A percentile compares a stretch with the other conserved stretches of the same genome.
These are phyloP conservation scores for Eudemis profundana DNA, from an alignment of 2,888 invertebrate genomes.

Conservation along the genomic window DNA sequence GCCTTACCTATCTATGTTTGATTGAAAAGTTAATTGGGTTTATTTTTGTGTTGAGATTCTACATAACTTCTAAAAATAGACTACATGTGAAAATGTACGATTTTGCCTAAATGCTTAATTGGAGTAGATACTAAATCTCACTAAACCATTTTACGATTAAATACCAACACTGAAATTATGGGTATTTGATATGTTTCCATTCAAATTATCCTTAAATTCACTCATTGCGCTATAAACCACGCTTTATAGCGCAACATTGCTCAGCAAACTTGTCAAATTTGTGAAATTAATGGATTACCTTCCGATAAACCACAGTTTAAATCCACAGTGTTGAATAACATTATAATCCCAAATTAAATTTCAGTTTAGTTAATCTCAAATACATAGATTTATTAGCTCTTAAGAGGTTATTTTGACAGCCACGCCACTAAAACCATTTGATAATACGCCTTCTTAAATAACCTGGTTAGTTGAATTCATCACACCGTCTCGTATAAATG, in stretches of 20 bases:
- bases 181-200: constrained; percentile 16
- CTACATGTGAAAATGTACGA: constrained; percentile 1
- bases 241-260: constrained; percentile 20
- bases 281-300: constrained; percentile 4
- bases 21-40: too few relatives aligned
- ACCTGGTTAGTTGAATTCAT: constrained; percentile 20
- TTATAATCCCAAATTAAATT: constrained; percentile 29
- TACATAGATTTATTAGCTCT: constrained; percentile 14
- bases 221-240: too few relatives aligned
- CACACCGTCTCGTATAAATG: constrained; percentile 9
- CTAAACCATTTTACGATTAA: neutral
- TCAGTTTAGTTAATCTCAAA: constrained; percentile 29
- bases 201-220: constrained; percentile 15
- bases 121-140: neutral
- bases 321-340: constrained; percentile 21
- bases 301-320: neutral
- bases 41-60: too few relatives aligned
- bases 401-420: constrained; percentile 17
- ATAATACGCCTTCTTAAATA: constrained; percentile 13
- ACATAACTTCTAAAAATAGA: too few relatives aligned
- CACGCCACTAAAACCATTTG: constrained; percentile 5
- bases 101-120: constrained; percentile 1
- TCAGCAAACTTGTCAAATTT: constrained; percentile 15
- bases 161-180: constrained; percentile 7
- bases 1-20: too few relatives aligned